A percentile compares a stretch with the other conserved stretches of the same genome.
phyloP scores from a whole-genome alignment of 1,140 invertebrate genomes.

The Drosophila punjabiensis region DNA sequence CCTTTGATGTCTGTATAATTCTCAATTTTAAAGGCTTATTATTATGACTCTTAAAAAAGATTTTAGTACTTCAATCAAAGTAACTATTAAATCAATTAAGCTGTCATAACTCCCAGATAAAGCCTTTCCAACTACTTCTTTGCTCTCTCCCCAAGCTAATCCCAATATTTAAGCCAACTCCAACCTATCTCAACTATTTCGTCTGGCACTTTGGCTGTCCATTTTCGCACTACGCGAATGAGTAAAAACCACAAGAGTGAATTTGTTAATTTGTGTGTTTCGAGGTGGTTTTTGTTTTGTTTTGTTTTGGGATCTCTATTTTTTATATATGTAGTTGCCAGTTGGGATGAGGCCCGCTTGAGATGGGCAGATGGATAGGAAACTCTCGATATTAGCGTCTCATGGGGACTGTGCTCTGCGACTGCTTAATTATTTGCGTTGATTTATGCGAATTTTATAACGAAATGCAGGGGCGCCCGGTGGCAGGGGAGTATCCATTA shows the following conservation, averaged over 20 bases:
- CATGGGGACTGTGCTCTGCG: conserved; percentile 47
- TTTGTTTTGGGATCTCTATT: conserved; percentile 18
- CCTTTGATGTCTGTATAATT: not conserved
- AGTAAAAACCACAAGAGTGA: conserved; percentile 51
- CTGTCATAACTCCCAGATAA: conserved; percentile 12
- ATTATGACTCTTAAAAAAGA: not conserved
- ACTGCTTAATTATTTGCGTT: conserved; percentile 76
- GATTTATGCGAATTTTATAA: conserved; percentile 79
- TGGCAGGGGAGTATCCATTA: conserved; percentile 44
- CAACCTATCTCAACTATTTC: conserved; percentile 51
- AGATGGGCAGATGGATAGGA: conserved; percentile 38
- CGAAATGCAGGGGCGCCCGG: conserved; percentile 40
- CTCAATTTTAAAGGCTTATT: not conserved
- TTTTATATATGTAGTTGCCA: not conserved
- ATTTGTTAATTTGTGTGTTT: conserved; percentile 60
- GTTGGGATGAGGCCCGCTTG: conserved; percentile 21
- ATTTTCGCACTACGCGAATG: conserved; percentile 61
- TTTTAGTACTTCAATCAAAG: not conserved
- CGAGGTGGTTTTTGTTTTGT: conserved; percentile 43
- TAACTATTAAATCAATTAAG: not conserved
- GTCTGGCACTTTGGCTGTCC: conserved; percentile 45
- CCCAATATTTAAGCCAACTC: conserved; percentile 1
- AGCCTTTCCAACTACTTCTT: not conserved
- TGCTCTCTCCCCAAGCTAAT: not conserved
- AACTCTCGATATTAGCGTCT: conserved; percentile 65